Evolutionary conservation across 2,888 invertebrate genomes (phyloP), one percentile per base, ranked within the genome.

Genomic region (Caenorhabditis plicata): DNA sequence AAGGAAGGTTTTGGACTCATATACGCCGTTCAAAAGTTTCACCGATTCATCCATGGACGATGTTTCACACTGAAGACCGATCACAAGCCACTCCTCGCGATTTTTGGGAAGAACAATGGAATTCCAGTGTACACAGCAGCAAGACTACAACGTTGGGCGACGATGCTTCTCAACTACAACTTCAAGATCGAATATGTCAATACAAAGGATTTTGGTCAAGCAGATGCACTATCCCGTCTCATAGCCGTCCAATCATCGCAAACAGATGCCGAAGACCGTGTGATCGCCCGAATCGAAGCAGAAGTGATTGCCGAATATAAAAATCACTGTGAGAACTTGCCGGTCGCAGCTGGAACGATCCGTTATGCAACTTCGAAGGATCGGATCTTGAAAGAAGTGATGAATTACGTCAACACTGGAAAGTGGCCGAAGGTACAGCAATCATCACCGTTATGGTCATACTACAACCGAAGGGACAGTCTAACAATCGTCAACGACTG

Each of bases 21-120:
- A 5, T 82, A 72, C 72, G 81, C 81, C 3, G 60, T 82, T 0
- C 44, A 74, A 13, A 82, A 82, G 53, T 84, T 82, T 52, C 53
- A 81, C 20, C 80, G 79, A 0, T 85, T 82, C 53, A 62, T 85
- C 0, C 81, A 82, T 44, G 80, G 81, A 0, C 31, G 73, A 4
- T 40, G 65, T 0, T 81, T 83, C 19, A 62, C 62, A 0, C 68
- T 84, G 0, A 57, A 78, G 4, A 83, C 82, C 0, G 85, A 85
- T 53, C 85, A 84, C 49, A 81, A 83, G 52, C 82, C 84, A 0
- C 69, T 85, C 27, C 81, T 82, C 77, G 85, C 83, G 9, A 66
- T 66, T 4, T 71, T 57, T 32, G 71, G 66, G 2, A 36, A 41
- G 0, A 68, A 66, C 26, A 36, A 38, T 9, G 60, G 46, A 19